These are phyloP conservation scores for Corydoras maculifer DNA, from an alignment of 2,113 vertebrate species.

Conservation along the genomic window DNA sequence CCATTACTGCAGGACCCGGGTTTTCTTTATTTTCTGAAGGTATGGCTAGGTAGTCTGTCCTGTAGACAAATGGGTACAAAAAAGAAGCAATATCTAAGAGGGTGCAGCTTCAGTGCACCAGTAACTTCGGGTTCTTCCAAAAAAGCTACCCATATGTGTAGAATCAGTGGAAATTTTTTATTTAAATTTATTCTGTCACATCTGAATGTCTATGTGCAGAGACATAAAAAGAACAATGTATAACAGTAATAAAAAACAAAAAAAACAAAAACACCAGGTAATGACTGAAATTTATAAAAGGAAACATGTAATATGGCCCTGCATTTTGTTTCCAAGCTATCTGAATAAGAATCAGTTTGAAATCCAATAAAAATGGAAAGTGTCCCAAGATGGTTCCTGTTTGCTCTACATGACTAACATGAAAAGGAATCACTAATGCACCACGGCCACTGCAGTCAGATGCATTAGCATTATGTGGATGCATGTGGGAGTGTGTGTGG, in stretches of 20 bases:
- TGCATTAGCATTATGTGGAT: conserved; percentile 17
- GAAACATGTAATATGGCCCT: not conserved
- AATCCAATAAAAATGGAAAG: not conserved
- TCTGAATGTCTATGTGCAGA: too few relatives aligned
- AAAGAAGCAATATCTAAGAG: conserved; percentile 48
- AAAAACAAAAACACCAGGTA: conserved; percentile 1
- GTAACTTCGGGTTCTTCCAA: not conserved
- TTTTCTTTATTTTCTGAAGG: conserved; percentile 93
- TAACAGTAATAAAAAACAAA: conserved; percentile 12
- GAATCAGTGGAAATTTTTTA: conserved; percentile 1
- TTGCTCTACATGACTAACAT: conserved; percentile 17
- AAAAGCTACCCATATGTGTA: not conserved
- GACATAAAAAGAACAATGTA: conserved; percentile 9
- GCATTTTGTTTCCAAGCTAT: not conserved
- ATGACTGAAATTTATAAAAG: conserved; percentile 16
- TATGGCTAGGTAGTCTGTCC: conserved; percentile 92
- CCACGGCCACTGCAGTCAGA: conserved; percentile 9
- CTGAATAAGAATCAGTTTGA: conserved; percentile 12
- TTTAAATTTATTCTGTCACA: too few relatives aligned
- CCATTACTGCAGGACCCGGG: conserved; percentile 76
- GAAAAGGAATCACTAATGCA: conserved; percentile 18
- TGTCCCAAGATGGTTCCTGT: conserved; percentile 7
- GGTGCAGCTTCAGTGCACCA: conserved; percentile 17
- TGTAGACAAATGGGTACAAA: conserved; percentile 56
- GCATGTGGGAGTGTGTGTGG: conserved; percentile 4